Evolutionary conservation across 92 coral and sea anemone genomes (phyloP).

Genomic region (Heteractis magnifica): DNA sequence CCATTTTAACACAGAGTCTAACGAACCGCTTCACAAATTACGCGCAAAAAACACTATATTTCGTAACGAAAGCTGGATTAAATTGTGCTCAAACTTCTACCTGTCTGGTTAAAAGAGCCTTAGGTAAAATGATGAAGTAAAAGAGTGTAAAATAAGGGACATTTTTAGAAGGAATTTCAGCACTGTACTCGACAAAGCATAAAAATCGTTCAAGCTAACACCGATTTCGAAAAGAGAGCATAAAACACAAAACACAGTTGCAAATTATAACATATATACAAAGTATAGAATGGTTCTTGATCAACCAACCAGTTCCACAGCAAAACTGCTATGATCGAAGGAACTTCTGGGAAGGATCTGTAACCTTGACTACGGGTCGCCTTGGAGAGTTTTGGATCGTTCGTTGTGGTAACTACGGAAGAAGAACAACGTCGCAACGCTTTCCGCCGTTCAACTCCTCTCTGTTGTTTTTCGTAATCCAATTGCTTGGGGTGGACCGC

Average conservation of each 20-base stretch:
- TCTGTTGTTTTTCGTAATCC: constrained; percentile 17
- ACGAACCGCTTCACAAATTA: constrained; percentile 9
- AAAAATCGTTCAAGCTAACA: constrained; percentile 12
- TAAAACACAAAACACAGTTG: neutral
- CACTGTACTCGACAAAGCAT: constrained; percentile 11
- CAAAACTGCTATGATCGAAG: constrained; percentile 75
- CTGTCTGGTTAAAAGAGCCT: neutral
- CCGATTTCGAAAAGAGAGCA: constrained; percentile 7
- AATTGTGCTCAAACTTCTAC: neutral
- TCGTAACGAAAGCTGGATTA: neutral
- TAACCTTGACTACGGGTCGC: constrained; percentile 99
- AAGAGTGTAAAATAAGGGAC: constrained; percentile 7
- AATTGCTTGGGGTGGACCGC: constrained; percentile 33
- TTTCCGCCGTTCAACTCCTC: constrained; percentile 69
- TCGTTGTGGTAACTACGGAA: constrained; percentile 97
- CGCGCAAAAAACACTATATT: neutral
- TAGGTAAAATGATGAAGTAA: neutral
- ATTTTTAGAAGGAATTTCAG: neutral
- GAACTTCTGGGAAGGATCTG: constrained; percentile 98
- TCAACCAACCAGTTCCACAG: constrained; percentile 74
- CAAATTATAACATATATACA: constrained; percentile 11
- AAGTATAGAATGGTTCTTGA: constrained; percentile 31
- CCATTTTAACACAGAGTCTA: constrained; percentile 36
- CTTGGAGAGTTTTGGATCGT: constrained; percentile 98
- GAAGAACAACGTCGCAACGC: constrained; percentile 97